Conservation (phyloP, 2,888 invertebrate genomes). For the Agonopterix subpropinquella region DNA sequence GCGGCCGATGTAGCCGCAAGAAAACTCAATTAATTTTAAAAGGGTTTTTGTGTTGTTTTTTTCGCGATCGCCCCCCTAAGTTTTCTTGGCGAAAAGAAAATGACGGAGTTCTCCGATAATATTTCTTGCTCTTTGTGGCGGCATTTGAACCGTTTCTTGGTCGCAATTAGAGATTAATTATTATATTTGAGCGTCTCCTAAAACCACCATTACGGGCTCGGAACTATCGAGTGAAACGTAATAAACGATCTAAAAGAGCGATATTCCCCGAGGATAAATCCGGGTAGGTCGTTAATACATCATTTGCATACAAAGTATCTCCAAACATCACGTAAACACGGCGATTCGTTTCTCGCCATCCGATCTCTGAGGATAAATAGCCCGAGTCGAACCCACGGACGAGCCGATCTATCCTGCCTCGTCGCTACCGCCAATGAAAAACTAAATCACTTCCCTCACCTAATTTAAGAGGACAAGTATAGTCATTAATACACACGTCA, state of each 20-base stretch:
- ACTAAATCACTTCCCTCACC: slow-evolving; percentile 71
- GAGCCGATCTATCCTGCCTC: slow-evolving; percentile 22
- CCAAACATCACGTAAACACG: not conserved
- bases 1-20: slow-evolving; percentile 69
- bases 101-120: slow-evolving; percentile 52
- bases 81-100: slow-evolving; percentile 44
- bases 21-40: slow-evolving; percentile 77
- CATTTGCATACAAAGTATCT: not conserved
- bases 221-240: not conserved
- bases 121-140: slow-evolving; percentile 51
- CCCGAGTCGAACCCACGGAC: slow-evolving; percentile 8
- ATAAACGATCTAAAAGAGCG: not conserved
- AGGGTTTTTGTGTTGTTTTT: slow-evolving; percentile 75
- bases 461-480: slow-evolving; percentile 74
- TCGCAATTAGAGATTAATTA: slow-evolving; percentile 67
- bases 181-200: slow-evolving; percentile 36
- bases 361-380: not conserved
- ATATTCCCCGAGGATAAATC: slow-evolving; percentile 3
- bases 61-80: slow-evolving; percentile 43
- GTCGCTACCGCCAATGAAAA: slow-evolving; percentile 54
- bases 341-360: slow-evolving; percentile 1
- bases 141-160: slow-evolving; percentile 47
- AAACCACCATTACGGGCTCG: slow-evolving; percentile 2
- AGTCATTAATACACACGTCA: slow-evolving; percentile 75
- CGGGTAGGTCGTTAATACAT: slow-evolving; percentile 15